Percentiles rank a stretch among this genome's conserved stretches.
Conservation (phyloP, 1,140 invertebrate species). For the Bombus consobrinus region DNA sequence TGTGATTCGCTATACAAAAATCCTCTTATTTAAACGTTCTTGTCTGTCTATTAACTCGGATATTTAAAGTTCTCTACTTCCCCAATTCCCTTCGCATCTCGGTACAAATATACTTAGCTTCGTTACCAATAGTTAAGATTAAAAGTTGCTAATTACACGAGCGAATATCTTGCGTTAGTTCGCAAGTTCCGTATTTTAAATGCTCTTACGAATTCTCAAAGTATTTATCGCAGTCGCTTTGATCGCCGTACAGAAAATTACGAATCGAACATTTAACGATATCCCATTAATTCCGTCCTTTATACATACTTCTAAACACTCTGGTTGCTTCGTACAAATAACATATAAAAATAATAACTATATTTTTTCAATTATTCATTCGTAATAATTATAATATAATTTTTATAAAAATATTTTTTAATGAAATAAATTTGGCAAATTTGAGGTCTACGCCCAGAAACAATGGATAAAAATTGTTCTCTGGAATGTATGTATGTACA, state of each 20-base stretch:
- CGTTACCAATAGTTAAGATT: neutral
- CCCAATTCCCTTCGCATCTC: neutral
- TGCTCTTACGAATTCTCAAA: neutral
- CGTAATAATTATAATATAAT: no score
- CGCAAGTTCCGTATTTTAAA: neutral
- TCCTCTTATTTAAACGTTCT: neutral
- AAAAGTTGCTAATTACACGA: neutral
- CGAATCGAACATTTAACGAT: constrained; percentile 17
- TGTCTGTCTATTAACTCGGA: neutral
- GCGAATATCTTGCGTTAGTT: neutral
- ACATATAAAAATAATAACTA: no score
- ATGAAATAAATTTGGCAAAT: neutral
- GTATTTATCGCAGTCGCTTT: neutral
- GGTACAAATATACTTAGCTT: neutral
- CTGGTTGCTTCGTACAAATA: neutral
- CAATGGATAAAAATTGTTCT: neutral
- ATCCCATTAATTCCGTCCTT: neutral
- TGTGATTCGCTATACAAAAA: neutral
- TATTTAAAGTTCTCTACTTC: neutral
- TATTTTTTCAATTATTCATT: no score
- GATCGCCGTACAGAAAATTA: constrained; percentile 14
- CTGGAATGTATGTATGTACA: neutral
- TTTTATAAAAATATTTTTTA: no score
- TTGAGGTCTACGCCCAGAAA: no score
- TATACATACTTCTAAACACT: no score